A percentile compares a stretch with the other conserved stretches of the same genome.
Evolutionary conservation across 2,888 invertebrate species (phyloP).

Genomic region (Dicranocentrus wangi): DNA sequence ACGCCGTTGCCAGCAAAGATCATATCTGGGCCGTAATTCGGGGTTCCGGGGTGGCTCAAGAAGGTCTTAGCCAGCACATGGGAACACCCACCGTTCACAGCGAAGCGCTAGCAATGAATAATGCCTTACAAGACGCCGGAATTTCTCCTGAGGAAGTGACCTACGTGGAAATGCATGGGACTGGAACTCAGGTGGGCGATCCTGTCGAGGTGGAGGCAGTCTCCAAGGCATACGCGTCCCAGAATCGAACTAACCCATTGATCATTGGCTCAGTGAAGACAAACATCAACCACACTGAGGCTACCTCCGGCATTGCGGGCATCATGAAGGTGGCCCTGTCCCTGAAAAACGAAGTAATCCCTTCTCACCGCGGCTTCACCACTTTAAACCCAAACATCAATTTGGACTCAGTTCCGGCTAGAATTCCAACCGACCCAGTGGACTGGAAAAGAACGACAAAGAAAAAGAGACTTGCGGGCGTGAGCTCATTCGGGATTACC

Average conservation of each 20-base stretch:
- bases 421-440: slow-evolving; percentile 33
- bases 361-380: slow-evolving; percentile 31
- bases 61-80: slow-evolving; percentile 74
- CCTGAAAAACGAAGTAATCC: slow-evolving; percentile 50
- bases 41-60: slow-evolving; percentile 74
- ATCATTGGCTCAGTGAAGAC: slow-evolving; percentile 29
- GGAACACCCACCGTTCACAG: slow-evolving; percentile 69
- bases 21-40: slow-evolving; percentile 72
- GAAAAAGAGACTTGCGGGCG: slow-evolving; percentile 33
- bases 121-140: slow-evolving; percentile 44
- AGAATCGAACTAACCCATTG: slow-evolving; percentile 9
- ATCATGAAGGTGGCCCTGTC: slow-evolving; percentile 51
- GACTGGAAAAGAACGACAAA: slow-evolving; percentile 30
- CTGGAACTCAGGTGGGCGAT: slow-evolving; percentile 75
- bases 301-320: slow-evolving; percentile 45
- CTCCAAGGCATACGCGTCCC: slow-evolving; percentile 2
- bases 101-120: slow-evolving; percentile 50
- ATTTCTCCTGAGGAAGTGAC: slow-evolving; percentile 44
- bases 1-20: slow-evolving; percentile 48
- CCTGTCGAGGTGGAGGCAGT: slow-evolving; percentile 50
- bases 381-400: slow-evolving; percentile 46
- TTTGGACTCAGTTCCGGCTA: slow-evolving; percentile 42
- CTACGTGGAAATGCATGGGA: slow-evolving; percentile 41
- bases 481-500: slow-evolving; percentile 56
- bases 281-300: slow-evolving; percentile 61